phyloP scores from a whole-genome alignment of 2,888 invertebrate genomes.

The Stenodera caucasica region DNA sequence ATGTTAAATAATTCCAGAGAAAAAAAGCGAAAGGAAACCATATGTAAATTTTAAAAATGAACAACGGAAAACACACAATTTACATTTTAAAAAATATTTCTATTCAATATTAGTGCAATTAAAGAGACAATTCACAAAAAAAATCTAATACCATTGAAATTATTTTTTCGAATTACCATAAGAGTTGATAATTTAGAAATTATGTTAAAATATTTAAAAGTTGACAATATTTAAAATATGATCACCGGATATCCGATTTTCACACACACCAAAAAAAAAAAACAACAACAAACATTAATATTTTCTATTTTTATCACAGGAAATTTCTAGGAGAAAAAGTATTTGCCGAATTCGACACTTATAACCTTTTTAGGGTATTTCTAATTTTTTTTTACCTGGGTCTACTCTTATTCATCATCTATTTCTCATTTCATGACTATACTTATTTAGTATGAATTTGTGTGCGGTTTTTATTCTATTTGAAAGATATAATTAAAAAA shows the following conservation, averaged over 20 bases:
- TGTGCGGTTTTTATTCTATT: too few species aligned
- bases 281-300: not conserved
- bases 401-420: too few species aligned
- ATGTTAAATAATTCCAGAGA: not conserved
- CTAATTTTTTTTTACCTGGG: not conserved
- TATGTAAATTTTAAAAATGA: constrained; percentile 12
- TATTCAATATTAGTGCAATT: constrained; percentile 6
- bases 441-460: too few species aligned
- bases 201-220: not conserved
- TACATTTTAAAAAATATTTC: constrained; percentile 2
- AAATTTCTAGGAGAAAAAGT: not conserved
- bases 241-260: constrained; percentile 6
- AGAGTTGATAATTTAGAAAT: not conserved
- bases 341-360: not conserved
- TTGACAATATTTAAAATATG: not conserved
- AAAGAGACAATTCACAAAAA: not conserved
- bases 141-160: not conserved
- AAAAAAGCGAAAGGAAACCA: constrained; percentile 8
- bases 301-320: not conserved
- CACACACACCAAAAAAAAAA: not conserved
- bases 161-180: constrained; percentile 1
- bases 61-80: constrained; percentile 8
- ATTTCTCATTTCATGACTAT: too few species aligned
- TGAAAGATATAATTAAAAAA: too few species aligned
- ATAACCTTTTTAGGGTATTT: not conserved